A percentile compares a stretch with the other conserved stretches of the same genome.
These are phyloP conservation scores for Zaprionus vittiger DNA, from an alignment of 1,140 invertebrate species.

Conservation along the genomic window DNA sequence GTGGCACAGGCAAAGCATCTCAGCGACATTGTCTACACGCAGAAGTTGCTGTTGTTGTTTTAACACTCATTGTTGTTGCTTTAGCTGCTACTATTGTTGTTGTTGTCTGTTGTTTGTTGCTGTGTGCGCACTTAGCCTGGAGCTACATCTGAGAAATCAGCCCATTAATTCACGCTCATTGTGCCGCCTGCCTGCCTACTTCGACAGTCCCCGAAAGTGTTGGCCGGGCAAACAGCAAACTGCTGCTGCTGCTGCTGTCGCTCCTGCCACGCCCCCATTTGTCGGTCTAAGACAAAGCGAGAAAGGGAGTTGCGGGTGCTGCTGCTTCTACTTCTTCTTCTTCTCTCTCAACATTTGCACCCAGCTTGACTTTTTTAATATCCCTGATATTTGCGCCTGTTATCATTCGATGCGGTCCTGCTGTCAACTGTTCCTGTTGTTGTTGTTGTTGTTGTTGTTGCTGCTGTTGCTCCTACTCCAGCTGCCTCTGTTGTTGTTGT, in stretches of 20 bases:
- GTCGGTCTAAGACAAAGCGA: slow-evolving; percentile 18
- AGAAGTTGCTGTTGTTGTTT: slow-evolving; percentile 46
- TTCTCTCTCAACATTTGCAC: slow-evolving; percentile 73
- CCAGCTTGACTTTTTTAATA: slow-evolving; percentile 82
- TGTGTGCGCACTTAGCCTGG: slow-evolving; percentile 8
- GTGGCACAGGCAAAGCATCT: slow-evolving; percentile 19
- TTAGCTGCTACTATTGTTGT: slow-evolving; percentile 8
- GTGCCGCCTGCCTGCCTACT: slow-evolving; percentile 47
- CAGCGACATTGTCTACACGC: slow-evolving; percentile 63
- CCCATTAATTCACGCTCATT: slow-evolving; percentile 78
- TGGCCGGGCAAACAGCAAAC: slow-evolving; percentile 25
- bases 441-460: background rate
- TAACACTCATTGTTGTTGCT: slow-evolving; percentile 21
- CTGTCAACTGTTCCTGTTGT: background rate
- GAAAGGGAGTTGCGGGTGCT: background rate
- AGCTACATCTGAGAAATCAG: slow-evolving; percentile 63
- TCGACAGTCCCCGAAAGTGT: slow-evolving; percentile 55
- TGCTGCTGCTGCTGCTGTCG: no score
- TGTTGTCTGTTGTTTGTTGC: slow-evolving; percentile 14
- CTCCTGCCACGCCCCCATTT: slow-evolving; percentile 29
- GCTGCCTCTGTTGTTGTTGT: slow-evolving; percentile 15
- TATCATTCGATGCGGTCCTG: slow-evolving; percentile 46
- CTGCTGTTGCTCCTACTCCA: background rate
- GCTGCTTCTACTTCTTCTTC: background rate
- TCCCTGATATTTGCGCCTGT: slow-evolving; percentile 68